A percentile compares a stretch with the other conserved stretches of the same genome.
Conservation (phyloP, 2,888 invertebrate species). For the Sepioteuthis lessoniana region DNA sequence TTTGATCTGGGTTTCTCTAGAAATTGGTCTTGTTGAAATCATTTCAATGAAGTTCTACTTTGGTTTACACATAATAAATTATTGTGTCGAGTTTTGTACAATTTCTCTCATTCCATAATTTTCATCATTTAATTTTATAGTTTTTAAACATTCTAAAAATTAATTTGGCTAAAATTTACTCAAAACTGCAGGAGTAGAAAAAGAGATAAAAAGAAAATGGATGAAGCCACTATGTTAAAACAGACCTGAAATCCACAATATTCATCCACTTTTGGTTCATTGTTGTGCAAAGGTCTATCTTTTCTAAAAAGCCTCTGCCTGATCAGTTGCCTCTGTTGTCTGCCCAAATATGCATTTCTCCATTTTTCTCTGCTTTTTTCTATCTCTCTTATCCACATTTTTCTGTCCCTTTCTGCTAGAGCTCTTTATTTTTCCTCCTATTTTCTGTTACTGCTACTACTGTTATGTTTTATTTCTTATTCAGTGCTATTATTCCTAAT, state of each 20-base stretch:
- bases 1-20: neutral
- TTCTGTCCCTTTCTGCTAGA: too few species aligned
- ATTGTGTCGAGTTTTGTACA: neutral
- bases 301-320: neutral
- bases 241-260: neutral
- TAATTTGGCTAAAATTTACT: neutral
- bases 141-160: neutral
- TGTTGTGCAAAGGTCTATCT: neutral
- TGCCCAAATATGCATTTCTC: neutral
- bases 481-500: too few species aligned
- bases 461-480: too few species aligned
- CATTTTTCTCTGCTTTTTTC: neutral
- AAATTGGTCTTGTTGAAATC: neutral
- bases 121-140: neutral
- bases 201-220: neutral
- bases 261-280: neutral
- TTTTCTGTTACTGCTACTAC: too few species aligned
- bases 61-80: neutral
- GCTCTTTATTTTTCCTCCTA: too few species aligned
- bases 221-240: too few species aligned
- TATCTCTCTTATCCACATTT: neutral
- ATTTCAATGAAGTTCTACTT: neutral
- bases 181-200: neutral
- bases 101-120: neutral
- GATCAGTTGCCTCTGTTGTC: neutral